Percentiles rank a stretch among this genome's conserved stretches.
phyloP scores from a whole-genome alignment of 2,113 vertebrate genomes.

The Motacilla tschutschensis region DNA sequence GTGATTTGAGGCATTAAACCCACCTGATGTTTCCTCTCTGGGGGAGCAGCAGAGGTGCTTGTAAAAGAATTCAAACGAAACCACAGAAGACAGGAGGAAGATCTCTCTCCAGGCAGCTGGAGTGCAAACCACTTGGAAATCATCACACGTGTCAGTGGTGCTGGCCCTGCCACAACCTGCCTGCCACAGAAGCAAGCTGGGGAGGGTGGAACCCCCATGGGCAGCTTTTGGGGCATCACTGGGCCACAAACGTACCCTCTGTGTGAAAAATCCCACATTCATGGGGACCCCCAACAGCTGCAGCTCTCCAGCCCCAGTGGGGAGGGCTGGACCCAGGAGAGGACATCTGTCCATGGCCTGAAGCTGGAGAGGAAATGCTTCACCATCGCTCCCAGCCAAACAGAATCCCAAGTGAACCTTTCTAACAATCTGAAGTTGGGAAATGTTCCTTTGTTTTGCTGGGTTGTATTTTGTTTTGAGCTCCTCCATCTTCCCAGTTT shows the following conservation, averaged over 20 bases:
- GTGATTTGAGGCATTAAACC: not conserved
- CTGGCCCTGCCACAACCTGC: not conserved
- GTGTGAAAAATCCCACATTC: not conserved
- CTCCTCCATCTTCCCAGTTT: not conserved
- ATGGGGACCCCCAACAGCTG: not conserved
- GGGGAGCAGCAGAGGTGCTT: rapidly evolving
- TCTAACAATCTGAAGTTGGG: not conserved
- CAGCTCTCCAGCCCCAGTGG: not conserved
- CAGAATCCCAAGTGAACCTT: not conserved
- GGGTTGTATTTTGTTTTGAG: not conserved
- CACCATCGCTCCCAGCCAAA: not conserved
- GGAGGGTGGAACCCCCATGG: not conserved
- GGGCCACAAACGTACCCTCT: not conserved
- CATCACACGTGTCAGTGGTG: rapidly evolving
- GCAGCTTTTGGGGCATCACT: rapidly evolving
- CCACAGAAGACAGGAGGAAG: not conserved
- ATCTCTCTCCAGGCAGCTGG: not conserved
- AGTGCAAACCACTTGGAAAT: not conserved
- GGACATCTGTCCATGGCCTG: not conserved
- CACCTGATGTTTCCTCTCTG: not conserved
- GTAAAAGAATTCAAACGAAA: not conserved
- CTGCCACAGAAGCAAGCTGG: not conserved
- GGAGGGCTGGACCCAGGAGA: not conserved
- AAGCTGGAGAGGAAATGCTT: not conserved
- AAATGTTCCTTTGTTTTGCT: not conserved